A percentile compares a stretch with the other conserved stretches of the same genome.
Evolutionary conservation across 2,888 invertebrate genomes (phyloP).

Genomic region (Spialia ferax): DNA sequence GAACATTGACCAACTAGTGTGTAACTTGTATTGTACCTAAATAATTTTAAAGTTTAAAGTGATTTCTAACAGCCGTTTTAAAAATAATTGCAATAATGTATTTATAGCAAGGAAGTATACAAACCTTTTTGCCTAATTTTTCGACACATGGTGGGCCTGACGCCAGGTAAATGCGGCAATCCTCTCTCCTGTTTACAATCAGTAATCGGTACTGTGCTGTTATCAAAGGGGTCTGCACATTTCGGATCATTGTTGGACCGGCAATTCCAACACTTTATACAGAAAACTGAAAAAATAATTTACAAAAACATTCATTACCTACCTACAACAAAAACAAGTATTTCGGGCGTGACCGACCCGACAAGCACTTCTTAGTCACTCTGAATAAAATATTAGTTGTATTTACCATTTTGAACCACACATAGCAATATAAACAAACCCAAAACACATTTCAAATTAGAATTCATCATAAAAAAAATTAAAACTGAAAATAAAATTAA

Average conservation of each 20-base stretch:
- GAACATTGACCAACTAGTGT: too few relatives aligned
- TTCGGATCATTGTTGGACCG: constrained; percentile 95
- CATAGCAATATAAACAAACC: background rate
- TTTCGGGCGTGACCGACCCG: constrained; percentile 68
- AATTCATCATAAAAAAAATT: background rate
- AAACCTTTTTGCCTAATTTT: constrained; percentile 96
- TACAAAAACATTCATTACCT: constrained; percentile 7
- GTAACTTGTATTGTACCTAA: too few relatives aligned
- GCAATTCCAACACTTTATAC: constrained; percentile 97
- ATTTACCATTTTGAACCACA: constrained; percentile 21
- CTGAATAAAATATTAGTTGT: background rate
- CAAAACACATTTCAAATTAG: constrained; percentile 6
- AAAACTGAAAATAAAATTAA: background rate
- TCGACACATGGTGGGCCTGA: constrained; percentile 94
- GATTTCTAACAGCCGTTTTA: too few relatives aligned
- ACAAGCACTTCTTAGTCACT: constrained; percentile 12
- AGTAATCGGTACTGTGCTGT: constrained; percentile 94
- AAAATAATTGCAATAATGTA: background rate
- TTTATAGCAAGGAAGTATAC: background rate
- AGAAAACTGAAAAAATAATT: constrained; percentile 73
- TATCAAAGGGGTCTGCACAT: constrained; percentile 97
- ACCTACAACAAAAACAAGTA: constrained; percentile 13
- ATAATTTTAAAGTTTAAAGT: too few relatives aligned
- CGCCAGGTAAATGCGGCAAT: constrained; percentile 89
- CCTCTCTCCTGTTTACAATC: constrained; percentile 90